These are phyloP conservation scores for Phytoseiulus persimilis DNA, from an alignment of 2,888 invertebrate species.

Conservation along the genomic window DNA sequence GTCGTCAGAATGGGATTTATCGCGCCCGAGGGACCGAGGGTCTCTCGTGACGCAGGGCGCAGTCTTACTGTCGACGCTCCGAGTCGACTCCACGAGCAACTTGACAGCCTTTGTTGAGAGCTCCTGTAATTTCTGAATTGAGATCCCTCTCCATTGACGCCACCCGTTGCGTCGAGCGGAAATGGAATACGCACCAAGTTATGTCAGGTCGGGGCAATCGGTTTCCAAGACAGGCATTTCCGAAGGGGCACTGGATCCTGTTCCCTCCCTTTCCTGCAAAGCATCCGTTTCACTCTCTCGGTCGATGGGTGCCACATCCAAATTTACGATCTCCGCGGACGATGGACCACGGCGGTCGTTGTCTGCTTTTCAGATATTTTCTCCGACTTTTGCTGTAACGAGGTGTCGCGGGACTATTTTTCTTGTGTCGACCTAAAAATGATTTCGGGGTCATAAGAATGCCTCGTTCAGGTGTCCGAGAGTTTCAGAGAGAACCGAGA, in stretches of 20 bases:
- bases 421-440: conserved; percentile 5
- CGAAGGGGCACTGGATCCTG: not conserved
- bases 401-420: not conserved
- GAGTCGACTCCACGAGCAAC: not conserved
- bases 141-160: not conserved
- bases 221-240: not conserved
- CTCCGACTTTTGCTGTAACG: not conserved
- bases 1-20: not conserved
- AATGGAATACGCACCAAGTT: no score
- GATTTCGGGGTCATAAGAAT: conserved; percentile 5
- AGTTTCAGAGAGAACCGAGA: not conserved
- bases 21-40: not conserved
- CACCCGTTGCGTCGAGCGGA: no score
- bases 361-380: not conserved
- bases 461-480: not conserved
- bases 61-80: not conserved
- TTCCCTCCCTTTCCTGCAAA: not conserved
- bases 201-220: no score
- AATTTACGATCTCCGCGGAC: not conserved
- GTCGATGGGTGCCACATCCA: not conserved
- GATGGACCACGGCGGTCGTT: not conserved
- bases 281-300: not conserved
- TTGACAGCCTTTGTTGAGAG: not conserved
- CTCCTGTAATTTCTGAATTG: not conserved
- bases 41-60: not conserved